phyloP scores from a whole-genome alignment of 2,888 invertebrate genomes.

The Tenodera sinensis region DNA sequence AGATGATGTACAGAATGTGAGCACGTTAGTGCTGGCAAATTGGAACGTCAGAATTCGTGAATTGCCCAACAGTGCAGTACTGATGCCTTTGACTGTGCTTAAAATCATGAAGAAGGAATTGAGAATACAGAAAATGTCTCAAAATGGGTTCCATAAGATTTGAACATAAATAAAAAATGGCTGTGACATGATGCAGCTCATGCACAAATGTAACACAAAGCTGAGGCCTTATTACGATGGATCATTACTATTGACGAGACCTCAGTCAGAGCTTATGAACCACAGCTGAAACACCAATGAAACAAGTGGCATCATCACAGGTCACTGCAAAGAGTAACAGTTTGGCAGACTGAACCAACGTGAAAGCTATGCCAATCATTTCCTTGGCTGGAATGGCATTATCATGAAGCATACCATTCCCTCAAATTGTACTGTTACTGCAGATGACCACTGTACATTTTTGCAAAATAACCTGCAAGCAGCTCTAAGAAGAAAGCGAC shows the following conservation, averaged over 20 bases:
- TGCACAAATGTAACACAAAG: too few relatives aligned
- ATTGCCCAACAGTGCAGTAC: background rate
- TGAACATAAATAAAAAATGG: background rate
- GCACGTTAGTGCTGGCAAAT: background rate
- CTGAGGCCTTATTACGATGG: background rate
- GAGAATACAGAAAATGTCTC: constrained; percentile 7
- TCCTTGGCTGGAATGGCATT: background rate
- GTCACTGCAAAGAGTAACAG: background rate
- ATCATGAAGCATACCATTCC: background rate
- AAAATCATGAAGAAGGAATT: background rate
- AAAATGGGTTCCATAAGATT: background rate
- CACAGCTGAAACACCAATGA: constrained; percentile 1
- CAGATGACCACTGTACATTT: background rate
- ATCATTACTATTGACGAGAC: constrained; percentile 9
- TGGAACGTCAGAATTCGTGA: background rate
- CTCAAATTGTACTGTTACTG: background rate
- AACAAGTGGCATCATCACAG: background rate
- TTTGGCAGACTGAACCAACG: background rate
- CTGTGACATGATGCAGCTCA: too few relatives aligned
- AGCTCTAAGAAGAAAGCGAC: background rate
- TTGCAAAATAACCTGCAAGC: background rate
- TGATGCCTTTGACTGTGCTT: background rate
- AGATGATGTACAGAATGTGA: background rate
- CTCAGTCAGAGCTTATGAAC: background rate
- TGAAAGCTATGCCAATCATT: background rate